phyloP scores from a whole-genome alignment of 2,888 invertebrate genomes.

The Eilema griseolum region DNA sequence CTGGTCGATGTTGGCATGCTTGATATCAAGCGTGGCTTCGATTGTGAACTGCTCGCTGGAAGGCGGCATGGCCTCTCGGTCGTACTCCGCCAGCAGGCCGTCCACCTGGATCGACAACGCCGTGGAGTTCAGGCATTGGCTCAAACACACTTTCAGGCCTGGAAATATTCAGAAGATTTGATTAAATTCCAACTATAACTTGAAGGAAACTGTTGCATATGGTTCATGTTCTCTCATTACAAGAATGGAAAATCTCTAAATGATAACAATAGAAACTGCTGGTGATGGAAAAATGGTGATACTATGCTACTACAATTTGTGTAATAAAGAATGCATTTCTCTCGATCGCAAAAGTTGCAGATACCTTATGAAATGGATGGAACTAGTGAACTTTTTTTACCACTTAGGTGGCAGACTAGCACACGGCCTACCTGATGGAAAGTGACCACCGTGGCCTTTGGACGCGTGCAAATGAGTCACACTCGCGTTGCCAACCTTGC shows the following conservation, averaged over 20 bases:
- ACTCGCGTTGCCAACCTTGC: too few relatives aligned
- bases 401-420: too few relatives aligned
- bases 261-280: background rate
- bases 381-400: too few relatives aligned
- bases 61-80: conserved; percentile 61
- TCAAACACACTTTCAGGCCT: conserved; percentile 25
- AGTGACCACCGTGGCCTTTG: too few relatives aligned
- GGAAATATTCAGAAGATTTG: background rate
- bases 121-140: conserved; percentile 65
- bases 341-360: too few relatives aligned
- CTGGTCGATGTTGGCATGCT: conserved; percentile 90
- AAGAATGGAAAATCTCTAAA: background rate
- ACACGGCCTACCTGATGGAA: too few relatives aligned
- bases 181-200: background rate
- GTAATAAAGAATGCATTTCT: too few relatives aligned
- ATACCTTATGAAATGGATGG: too few relatives aligned
- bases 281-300: too few relatives aligned
- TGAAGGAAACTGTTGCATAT: background rate
- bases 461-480: too few relatives aligned
- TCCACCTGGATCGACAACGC: conserved; percentile 68
- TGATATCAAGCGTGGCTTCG: conserved; percentile 84
- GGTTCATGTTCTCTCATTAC: background rate
- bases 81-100: conserved; percentile 77
- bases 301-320: too few relatives aligned
- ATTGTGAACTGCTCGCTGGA: conserved; percentile 66